Evolutionary conservation across 2,113 vertebrate species (phyloP), one percentile per base, ranked within the genome.

Genomic region (Camelus dromedarius): DNA sequence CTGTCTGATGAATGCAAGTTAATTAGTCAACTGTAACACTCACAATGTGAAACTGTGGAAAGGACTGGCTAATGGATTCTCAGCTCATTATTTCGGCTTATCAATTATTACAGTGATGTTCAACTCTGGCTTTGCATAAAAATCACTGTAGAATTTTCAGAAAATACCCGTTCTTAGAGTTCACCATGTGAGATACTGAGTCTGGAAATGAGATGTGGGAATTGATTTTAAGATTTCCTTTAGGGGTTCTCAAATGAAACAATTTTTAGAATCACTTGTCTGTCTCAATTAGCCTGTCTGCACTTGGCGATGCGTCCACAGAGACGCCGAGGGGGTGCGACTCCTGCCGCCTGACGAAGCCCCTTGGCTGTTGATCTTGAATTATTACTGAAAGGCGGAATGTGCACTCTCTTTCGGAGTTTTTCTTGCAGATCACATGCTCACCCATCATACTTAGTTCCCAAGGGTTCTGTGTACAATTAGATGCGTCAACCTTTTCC

Each of bases 1-100:
- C 48, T 86, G 92, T 93, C 56, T 79, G 48, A 83, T 79, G 42
- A 85, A 62, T 48, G 30, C 3, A 88, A 80, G 12, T 81, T 91
- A 83, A 79, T 91, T 93, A 75, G 24, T 94, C 30, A 77, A 0
- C 42, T 81, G 11, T 66, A 92, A 87, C 86, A 35, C 72, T 92
- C 20, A 60, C 84, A 50, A 87, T 26, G 58, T 81, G 92, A 69
- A 92, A 26, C 32, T 83, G 5, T 35, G 16, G 14, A 91, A 14
- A 75, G 8, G 42, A 77, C 5, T 77, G 6, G 30, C 3, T 30
- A 87, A 62, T 22, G 1, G 48, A 56, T 90, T 79, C 3, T 67
- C 66, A 90, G 42, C 24, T 64, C 60, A 88, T 94, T 32, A 73
- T 79, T 89, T 95, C 26, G 20, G 16, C 54, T 89, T 80, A 81